These are phyloP conservation scores for Threskiornis aethiopicus DNA, from an alignment of 2,797 vertebrate genomes.

Conservation along the genomic window DNA sequence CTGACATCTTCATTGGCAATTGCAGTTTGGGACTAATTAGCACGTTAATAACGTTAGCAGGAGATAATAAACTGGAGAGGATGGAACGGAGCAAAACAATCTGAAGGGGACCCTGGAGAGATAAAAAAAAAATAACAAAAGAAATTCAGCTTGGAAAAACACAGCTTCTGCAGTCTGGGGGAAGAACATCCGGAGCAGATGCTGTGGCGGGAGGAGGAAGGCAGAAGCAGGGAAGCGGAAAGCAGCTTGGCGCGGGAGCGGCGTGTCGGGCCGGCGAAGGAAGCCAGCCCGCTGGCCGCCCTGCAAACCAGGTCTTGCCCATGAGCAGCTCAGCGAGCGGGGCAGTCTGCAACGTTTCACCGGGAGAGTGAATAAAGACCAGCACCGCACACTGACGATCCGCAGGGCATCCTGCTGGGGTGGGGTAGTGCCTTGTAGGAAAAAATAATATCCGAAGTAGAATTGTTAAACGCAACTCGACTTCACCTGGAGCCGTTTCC, in stretches of 20 bases:
- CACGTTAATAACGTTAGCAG: slow-evolving; percentile 6
- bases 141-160: not conserved
- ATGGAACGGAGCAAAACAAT: not conserved
- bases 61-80: slow-evolving; percentile 11
- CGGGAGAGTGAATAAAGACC: not conserved
- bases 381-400: rapidly evolving
- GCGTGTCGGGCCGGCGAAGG: rapidly evolving
- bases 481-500: not conserved
- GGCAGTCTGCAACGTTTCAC: not conserved
- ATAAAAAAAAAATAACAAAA: not conserved
- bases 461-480: not conserved
- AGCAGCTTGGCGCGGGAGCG: rapidly evolving
- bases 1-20: slow-evolving; percentile 36
- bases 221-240: not conserved
- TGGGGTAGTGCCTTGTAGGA: not conserved
- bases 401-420: not conserved
- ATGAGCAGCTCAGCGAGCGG: not conserved
- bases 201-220: not conserved
- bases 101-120: not conserved
- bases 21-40: slow-evolving; percentile 27
- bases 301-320: not conserved
- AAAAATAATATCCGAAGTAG: not conserved
- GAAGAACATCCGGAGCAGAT: slow-evolving; percentile 7
- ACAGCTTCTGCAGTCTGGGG: not conserved
- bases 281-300: not conserved